phyloP scores from a whole-genome alignment of 2,113 vertebrate species.

The Budorcas taxicolor region DNA sequence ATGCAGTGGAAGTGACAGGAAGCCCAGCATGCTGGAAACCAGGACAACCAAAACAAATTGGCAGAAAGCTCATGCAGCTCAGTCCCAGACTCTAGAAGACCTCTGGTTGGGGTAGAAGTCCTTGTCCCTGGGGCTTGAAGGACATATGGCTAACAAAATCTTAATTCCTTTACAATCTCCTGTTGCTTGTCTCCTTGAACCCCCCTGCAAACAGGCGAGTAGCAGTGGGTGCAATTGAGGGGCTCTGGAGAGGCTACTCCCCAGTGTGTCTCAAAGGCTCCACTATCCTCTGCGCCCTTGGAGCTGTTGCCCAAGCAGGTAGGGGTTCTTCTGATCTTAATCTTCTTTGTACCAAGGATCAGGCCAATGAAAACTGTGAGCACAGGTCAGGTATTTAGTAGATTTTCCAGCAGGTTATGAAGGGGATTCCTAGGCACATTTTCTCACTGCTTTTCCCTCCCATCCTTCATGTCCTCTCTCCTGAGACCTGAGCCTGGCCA shows the following conservation, averaged over 20 bases:
- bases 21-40: neutral
- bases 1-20: neutral
- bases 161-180: neutral
- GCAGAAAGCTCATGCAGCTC: neutral
- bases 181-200: neutral
- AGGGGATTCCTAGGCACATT: neutral
- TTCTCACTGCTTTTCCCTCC: neutral
- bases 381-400: neutral
- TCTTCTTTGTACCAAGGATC: neutral
- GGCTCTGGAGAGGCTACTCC: neutral
- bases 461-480: neutral
- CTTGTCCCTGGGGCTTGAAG: neutral
- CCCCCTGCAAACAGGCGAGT: fast-evolving
- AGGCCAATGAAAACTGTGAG: neutral
- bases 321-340: neutral
- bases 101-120: neutral
- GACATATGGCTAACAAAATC: neutral
- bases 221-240: neutral
- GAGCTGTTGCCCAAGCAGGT: neutral
- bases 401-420: neutral
- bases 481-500: neutral
- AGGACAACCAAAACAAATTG: neutral
- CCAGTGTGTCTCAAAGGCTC: fast-evolving
- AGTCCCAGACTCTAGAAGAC: neutral
- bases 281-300: neutral